Base-by-base conservation (phyloP, 2,797 vertebrate species). In the Argyrosomus regius region DNA sequence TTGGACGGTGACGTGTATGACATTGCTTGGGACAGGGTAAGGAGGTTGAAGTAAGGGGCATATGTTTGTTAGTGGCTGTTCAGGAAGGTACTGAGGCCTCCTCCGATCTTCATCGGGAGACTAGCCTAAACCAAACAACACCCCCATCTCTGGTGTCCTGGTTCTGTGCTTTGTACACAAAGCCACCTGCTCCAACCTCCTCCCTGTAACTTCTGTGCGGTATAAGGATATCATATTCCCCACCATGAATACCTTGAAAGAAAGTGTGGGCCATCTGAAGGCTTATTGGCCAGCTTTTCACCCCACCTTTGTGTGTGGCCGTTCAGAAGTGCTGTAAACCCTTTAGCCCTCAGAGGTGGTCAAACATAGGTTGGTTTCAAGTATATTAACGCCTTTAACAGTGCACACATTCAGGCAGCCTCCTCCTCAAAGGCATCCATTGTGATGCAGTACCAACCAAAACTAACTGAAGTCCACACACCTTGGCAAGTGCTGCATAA, bases 141-240 rank as follows among this genome's bases (percentile, higher is more conserved):
- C 31, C 16, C 1, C 14, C 17, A 2, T 76, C 48, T 66, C 54
- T 66, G 54, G 35, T 65, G 60, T 50, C 64, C 31, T 11, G 26
- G 26, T 4, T 46, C 6, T 1, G 28, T 53, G 48, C 54, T 80
- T 57, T 35, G 39, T 45, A 24, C 20, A 16, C 12, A 6, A 6
- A 28, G 4, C 20, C 45, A 50, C 26, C 70, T 14, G 14, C 49
- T 43, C 7, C 49, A 6, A 1, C 59, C 70, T 69, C 13, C 39
- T 43, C 18, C 52, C 28, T 31, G 24, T 49, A 54, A 57, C 50
- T 26, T 48, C 4, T 35, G n/a, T 54, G 48, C 28, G 20, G 26
- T 12, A 18, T 22, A 43, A 66, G 43, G 26, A 18, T 56, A 67
- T 81, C 20, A 10, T 1, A 39, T 77, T 62, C 28, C 69, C 57